A percentile compares a stretch with the other conserved stretches of the same genome.
Evolutionary conservation across 2,888 invertebrate species (phyloP).

Genomic region (Lasioglossum vierecki): DNA sequence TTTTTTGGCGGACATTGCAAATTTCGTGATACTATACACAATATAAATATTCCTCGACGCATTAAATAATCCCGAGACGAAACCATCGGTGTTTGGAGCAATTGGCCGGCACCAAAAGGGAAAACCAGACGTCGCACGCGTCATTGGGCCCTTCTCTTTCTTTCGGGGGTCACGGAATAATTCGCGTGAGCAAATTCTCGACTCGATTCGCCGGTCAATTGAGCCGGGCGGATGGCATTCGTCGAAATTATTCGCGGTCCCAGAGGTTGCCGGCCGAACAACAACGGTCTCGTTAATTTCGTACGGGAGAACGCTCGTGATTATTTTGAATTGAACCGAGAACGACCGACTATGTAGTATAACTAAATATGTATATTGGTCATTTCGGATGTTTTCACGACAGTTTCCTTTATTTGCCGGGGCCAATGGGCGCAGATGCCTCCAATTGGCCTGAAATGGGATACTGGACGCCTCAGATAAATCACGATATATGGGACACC

Average conservation of each 20-base stretch:
- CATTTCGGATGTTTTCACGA: conserved; percentile 22
- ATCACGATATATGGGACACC: conserved; percentile 5
- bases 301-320: conserved; percentile 19
- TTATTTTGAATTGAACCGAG: conserved; percentile 46
- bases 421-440: conserved; percentile 13
- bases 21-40: neutral
- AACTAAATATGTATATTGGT: neutral
- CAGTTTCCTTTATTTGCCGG: conserved; percentile 15
- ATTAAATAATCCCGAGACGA: neutral
- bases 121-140: neutral
- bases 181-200: conserved; percentile 30
- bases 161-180: conserved; percentile 22
- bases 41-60: neutral
- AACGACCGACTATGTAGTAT: neutral
- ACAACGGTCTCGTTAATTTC: conserved; percentile 40
- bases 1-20: neutral
- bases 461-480: conserved; percentile 4
- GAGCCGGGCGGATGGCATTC: conserved; percentile 42
- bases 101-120: neutral
- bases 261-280: neutral
- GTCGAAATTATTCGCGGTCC: conserved; percentile 44
- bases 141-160: neutral
- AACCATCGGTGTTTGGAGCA: neutral
- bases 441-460: conserved; percentile 32
- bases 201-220: conserved; percentile 53